These are phyloP conservation scores for Cantharis rufa DNA, from an alignment of 2,888 invertebrate genomes.

Conservation along the genomic window DNA sequence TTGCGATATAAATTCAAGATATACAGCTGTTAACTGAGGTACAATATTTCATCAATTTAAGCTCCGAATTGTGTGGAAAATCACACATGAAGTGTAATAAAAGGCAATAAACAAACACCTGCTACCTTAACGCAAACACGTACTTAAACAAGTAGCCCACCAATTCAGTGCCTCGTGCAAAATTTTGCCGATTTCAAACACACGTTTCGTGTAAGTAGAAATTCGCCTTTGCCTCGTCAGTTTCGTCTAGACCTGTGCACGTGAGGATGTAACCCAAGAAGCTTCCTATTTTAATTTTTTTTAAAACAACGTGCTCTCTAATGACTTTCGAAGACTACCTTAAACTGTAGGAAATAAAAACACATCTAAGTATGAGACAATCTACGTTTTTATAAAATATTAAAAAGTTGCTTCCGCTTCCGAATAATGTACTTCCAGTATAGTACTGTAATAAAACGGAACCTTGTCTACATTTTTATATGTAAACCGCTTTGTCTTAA, in stretches of 20 bases:
- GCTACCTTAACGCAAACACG: not conserved
- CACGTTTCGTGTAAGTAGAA: not conserved
- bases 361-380: not conserved
- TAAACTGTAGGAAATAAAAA: not conserved
- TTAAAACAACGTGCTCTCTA: not conserved
- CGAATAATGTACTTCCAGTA: too few species aligned
- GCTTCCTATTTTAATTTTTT: not conserved
- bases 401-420: too few species aligned
- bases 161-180: not conserved
- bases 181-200: not conserved
- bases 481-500: too few species aligned
- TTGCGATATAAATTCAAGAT: not conserved
- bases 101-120: not conserved
- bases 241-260: not conserved
- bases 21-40: not conserved
- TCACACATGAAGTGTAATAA: not conserved
- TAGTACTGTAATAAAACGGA: too few species aligned
- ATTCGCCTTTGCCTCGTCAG: not conserved
- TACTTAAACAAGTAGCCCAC: not conserved
- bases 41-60: not conserved
- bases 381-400: not conserved
- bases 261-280: not conserved
- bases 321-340: not conserved
- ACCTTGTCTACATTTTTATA: too few species aligned
- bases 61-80: not conserved